These are phyloP conservation scores for Cremastinae sp. DNA, from an alignment of 2,888 invertebrate species.

Conservation along the genomic window DNA sequence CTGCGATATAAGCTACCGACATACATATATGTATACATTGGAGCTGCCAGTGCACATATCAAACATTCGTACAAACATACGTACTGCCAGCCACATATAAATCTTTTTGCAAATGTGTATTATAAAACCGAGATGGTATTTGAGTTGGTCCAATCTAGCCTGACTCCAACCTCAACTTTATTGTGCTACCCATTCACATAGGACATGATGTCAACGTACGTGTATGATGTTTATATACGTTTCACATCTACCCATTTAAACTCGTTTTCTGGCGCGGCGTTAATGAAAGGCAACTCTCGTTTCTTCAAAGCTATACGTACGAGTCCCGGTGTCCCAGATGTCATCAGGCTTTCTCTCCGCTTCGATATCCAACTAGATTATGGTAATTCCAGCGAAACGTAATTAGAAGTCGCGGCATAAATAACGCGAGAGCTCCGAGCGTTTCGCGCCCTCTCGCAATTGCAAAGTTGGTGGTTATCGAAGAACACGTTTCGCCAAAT, in stretches of 20 bases:
- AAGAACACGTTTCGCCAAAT: background rate
- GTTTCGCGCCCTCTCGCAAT: background rate
- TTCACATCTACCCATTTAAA: background rate
- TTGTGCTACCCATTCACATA: no score
- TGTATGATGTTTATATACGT: constrained; percentile 5
- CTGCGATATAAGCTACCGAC: background rate
- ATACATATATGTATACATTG: constrained; percentile 47
- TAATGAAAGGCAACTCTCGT: background rate
- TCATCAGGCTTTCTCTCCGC: constrained; percentile 3
- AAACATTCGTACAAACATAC: no score
- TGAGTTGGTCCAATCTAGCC: background rate
- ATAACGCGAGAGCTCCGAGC: constrained; percentile 58
- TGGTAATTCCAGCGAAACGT: constrained; percentile 63
- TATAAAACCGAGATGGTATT: constrained; percentile 41
- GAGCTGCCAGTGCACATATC: no score
- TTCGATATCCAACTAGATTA: constrained; percentile 64
- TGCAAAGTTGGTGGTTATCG: constrained; percentile 22
- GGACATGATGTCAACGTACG: constrained; percentile 28
- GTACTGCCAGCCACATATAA: constrained; percentile 63
- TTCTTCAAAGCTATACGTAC: background rate
- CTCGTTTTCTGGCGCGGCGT: background rate
- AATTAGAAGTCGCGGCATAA: constrained; percentile 66
- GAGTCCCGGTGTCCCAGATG: background rate
- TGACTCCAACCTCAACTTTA: no score
- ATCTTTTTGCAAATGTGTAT: constrained; percentile 64